Evolutionary conservation across 2,888 invertebrate genomes (phyloP).

Genomic region (Rambutsinella grinnellia): DNA sequence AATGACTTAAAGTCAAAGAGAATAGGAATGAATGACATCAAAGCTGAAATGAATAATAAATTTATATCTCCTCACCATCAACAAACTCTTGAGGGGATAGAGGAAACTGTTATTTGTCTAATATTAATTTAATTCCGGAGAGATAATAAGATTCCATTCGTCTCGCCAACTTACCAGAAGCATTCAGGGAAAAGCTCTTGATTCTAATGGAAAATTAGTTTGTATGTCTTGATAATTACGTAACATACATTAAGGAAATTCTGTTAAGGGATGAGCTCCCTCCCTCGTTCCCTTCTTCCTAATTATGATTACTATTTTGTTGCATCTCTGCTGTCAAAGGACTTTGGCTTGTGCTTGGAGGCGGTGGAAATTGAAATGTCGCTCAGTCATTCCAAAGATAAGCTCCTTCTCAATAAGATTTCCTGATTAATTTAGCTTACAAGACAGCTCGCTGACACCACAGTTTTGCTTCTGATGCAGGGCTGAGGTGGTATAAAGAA

Average conservation of each 20-base stretch:
- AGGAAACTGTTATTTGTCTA: conserved; percentile 4
- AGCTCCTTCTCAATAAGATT: conserved; percentile 30
- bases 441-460: conserved; percentile 48
- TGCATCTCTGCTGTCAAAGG: conserved; percentile 16
- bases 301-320: conserved; percentile 37
- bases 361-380: conserved; percentile 39
- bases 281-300: conserved; percentile 9
- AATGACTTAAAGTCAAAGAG: not conserved
- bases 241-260: conserved; percentile 24
- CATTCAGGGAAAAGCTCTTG: not conserved
- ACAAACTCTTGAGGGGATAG: not conserved
- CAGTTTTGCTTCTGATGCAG: conserved; percentile 17
- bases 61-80: not conserved
- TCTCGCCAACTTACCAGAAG: not conserved
- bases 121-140: conserved; percentile 20
- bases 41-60: not conserved
- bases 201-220: conserved; percentile 26
- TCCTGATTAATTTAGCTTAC: conserved; percentile 53
- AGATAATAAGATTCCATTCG: conserved; percentile 20
- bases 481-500: not conserved
- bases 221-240: conserved; percentile 36
- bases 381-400: conserved; percentile 18
- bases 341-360: conserved; percentile 1
- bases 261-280: not conserved
- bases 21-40: not conserved